phyloP scores from a whole-genome alignment of 2,888 invertebrate genomes.

The Microchrysa polita region DNA sequence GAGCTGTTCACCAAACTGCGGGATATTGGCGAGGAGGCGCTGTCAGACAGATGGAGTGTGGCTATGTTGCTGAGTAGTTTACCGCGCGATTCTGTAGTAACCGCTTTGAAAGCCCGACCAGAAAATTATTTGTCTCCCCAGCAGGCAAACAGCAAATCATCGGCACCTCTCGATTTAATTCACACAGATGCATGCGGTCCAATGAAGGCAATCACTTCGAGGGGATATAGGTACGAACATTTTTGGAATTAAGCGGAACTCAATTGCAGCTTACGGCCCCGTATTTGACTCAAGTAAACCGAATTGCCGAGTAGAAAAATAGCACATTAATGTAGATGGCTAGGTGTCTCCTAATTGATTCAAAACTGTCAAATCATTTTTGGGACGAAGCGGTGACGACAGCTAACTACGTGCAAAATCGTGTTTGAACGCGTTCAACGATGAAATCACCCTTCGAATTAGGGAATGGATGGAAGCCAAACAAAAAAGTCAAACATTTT shows the following conservation, averaged over 20 bases:
- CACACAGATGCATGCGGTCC: constrained; percentile 57
- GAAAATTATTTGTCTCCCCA: constrained; percentile 51
- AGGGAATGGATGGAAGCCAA: neutral
- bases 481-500: no score
- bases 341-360: constrained; percentile 54
- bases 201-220: constrained; percentile 53
- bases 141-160: constrained; percentile 46
- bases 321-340: constrained; percentile 52
- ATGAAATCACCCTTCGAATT: constrained; percentile 38
- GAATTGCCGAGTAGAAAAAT: constrained; percentile 53
- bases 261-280: constrained; percentile 52
- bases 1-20: neutral
- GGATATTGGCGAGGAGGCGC: neutral
- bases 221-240: constrained; percentile 56
- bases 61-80: no score
- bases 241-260: constrained; percentile 53
- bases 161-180: constrained; percentile 52
- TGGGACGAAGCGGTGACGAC: constrained; percentile 49
- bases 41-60: no score
- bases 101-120: neutral
- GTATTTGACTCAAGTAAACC: constrained; percentile 54
- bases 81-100: neutral
- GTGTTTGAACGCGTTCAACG: neutral
- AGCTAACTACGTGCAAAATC: constrained; percentile 30
- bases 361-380: constrained; percentile 50